Evolutionary conservation across 1,140 invertebrate genomes (phyloP), one percentile per base, ranked within the genome.

Genomic region (Lepidurus apus): DNA sequence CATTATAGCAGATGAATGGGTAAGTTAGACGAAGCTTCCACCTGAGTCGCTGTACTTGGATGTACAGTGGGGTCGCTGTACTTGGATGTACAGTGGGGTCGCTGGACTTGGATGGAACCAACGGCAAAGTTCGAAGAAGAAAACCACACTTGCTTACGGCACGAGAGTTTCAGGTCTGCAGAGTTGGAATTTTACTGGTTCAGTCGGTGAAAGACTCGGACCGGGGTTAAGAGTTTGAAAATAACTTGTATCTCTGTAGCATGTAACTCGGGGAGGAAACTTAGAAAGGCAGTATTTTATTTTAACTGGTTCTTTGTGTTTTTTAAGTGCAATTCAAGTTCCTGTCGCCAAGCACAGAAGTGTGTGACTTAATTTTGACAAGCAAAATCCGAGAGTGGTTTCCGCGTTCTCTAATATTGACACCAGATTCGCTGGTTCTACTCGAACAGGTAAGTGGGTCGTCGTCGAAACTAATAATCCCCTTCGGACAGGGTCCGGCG

Each of bases 31-130:
- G 17, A 65, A 65, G 21, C 21, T n/a, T 13, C 17, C 21, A 13
- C 53, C 53, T 65, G 53, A 7, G 53, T 65, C 53, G n/a, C n/a
- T n/a, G n/a, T n/a, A n/a, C n/a, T n/a, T n/a, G n/a, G n/a, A n/a
- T n/a, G n/a, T n/a, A n/a, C n/a, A n/a, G n/a, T n/a, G 53, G 34
- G 53, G 53, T 65, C 53, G n/a, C n/a, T 65, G 53, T n/a, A 21
- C 53, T 65, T 65, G 53, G 13, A 65, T 65, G 53, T n/a, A n/a
- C n/a, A n/a, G n/a, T n/a, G 53, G 34, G 53, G 53, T 65, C 53
- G n/a, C n/a, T 65, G 53, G 53, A 21, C 53, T 65, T 65, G 53
- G 13, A 65, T 65, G 53, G 53, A 7, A 65, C 53, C n/a, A n/a
- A 65, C 53, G n/a, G 53, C 53, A 21, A 65, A 65, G 9, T 65